Evolutionary conservation across 2,797 vertebrate genomes (phyloP), one percentile per base, ranked within the genome.

Genomic region (Thripadectes ignobilis): DNA sequence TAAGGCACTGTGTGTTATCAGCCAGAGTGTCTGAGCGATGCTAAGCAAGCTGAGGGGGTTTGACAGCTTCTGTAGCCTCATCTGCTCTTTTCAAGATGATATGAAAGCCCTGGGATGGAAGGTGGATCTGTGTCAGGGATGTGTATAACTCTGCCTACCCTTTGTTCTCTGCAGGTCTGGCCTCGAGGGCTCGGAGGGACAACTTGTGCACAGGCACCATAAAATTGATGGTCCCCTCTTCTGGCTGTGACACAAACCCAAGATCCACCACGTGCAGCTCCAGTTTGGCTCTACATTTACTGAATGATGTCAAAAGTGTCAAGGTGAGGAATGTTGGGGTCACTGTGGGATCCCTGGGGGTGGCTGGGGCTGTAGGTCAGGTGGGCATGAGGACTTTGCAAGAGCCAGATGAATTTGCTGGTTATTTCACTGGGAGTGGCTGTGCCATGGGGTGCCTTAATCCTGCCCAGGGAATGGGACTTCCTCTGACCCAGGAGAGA

Each of bases 141-240:
- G 27, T 26, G 32, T 36, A 9, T 18, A 20, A 20, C 7, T 34
- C 38, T 30, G 51, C 4, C 36, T 67, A 3, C 26, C 13, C 15
- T 81, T 59, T 73, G 48, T 43, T 82, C 57, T 69, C 36, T 61
- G 65, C 21, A 54, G 48, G 3, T 17, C 21, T 67, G 61, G 43
- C 20, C 72, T 73, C 38, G 27, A 16, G 0, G 2, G 30, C 17
- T 72, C 2, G 1, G 34, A 65, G 32, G 1, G 30, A 18, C 12
- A 8, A 39, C 1, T 2, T 3, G 22, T 39, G 36, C 48, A 72
- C 38, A 52, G 38, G 46, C 29, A 62, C 16, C 39, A 23, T 30
- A 34, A 63, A 51, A 26, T 1, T n/a, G 27, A 26, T 16, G 30
- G 54, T n/a, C 45, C 48, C 27, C 15, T 54, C 48, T n/a, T 61